phyloP scores from a whole-genome alignment of 1,140 invertebrate species.

The Diachasma alloeum region DNA sequence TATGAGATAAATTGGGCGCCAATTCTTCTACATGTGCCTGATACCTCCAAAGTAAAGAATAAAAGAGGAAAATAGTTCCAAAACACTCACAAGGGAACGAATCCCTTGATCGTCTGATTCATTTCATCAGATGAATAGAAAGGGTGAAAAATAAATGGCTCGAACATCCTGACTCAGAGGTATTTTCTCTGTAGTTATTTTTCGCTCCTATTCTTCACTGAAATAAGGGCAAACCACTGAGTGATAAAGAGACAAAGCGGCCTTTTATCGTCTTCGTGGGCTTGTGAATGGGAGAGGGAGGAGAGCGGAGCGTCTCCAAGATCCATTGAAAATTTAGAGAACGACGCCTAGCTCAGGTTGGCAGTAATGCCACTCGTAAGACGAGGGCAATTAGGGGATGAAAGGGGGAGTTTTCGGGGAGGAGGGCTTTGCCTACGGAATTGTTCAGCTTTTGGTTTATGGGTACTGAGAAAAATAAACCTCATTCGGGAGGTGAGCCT shows the following conservation, averaged over 20 bases:
- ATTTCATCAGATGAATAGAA: no score
- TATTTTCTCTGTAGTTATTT: not conserved
- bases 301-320: not conserved
- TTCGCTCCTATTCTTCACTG: not conserved
- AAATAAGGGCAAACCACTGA: not conserved
- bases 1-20: no score
- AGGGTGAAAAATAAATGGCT: no score
- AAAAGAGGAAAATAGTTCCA: no score
- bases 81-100: no score
- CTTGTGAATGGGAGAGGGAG: not conserved
- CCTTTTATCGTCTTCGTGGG: not conserved
- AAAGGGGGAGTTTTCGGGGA: not conserved
- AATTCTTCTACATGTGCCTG: no score
- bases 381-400: not conserved
- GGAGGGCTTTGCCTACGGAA: not conserved
- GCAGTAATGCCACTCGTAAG: not conserved
- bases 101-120: no score
- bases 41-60: no score
- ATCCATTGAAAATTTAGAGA: constrained; percentile 4
- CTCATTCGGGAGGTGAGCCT: no score
- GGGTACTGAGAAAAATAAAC: not conserved
- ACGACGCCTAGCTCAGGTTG: not conserved
- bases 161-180: no score
- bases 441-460: not conserved
- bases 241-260: constrained; percentile 7